These are phyloP conservation scores for Thryonomys swinderianus DNA, from an alignment of 2,113 vertebrate species.

Conservation along the genomic window DNA sequence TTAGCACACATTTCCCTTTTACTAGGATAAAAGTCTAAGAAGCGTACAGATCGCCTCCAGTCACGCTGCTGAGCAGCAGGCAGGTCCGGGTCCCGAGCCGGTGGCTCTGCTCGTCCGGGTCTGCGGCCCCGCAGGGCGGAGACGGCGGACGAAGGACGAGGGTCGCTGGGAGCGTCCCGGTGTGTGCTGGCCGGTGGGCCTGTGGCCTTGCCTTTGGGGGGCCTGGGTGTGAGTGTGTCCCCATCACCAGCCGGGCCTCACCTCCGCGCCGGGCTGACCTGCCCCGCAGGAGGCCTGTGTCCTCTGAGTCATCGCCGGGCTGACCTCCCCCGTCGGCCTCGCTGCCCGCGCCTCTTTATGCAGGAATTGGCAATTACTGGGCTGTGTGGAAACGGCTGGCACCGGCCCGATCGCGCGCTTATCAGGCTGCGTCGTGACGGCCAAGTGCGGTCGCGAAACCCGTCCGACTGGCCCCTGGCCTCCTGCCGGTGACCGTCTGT, in stretches of 20 bases:
- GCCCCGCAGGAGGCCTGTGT: slow-evolving; percentile 28
- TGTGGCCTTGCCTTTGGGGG: too few species aligned
- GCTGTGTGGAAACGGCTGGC: slow-evolving; percentile 9
- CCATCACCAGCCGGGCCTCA: slow-evolving; percentile 30
- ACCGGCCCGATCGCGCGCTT: slow-evolving; percentile 62
- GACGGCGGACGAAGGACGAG: too few species aligned
- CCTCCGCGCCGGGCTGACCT: slow-evolving; percentile 42
- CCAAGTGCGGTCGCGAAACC: slow-evolving; percentile 52
- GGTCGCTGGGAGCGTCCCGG: too few species aligned
- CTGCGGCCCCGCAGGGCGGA: too few species aligned
- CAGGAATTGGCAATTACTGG: slow-evolving; percentile 51
- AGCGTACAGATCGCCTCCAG: background rate
- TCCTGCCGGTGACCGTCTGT: slow-evolving; percentile 69
- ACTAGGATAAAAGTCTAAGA: background rate
- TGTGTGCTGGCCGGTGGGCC: too few species aligned
- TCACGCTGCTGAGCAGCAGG: background rate
- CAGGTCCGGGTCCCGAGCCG: too few species aligned
- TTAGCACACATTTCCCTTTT: background rate
- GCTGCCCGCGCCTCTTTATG: background rate
- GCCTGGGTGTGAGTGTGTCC: background rate
- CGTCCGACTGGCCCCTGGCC: slow-evolving; percentile 66
- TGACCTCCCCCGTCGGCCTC: too few species aligned
- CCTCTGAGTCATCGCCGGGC: slow-evolving; percentile 51
- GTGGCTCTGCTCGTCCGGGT: too few species aligned
- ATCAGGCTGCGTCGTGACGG: slow-evolving; percentile 50